Base-by-base conservation (phyloP, 2,888 invertebrate species). In the Cacoxenus indagator region DNA sequence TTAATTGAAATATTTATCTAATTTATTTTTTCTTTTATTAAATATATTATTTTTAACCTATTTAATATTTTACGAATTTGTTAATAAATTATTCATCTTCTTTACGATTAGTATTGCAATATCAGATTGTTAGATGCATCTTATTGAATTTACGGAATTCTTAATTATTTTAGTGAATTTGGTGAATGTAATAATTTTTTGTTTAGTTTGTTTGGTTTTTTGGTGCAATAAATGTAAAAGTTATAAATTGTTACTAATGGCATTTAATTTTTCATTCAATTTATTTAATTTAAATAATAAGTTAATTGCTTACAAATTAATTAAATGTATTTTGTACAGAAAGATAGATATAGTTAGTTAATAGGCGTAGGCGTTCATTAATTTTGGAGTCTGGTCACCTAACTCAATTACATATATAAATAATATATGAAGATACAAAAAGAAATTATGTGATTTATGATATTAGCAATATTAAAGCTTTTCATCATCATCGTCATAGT, bases 31-130 rank as follows among this genome's bases (percentile, higher is more conserved):
- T 45, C 57, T 43, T 9, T 65, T 43, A n/a, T 57, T 64, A 27
- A n/a, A 64, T 64, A 51, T 19, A 48, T 64, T 64, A 29, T 1
- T 51, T 51, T 51, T 46, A 46, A 66, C 31, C 31, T 65, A 65
- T 9, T 37, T 55, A n/a, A 66, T 59, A 46, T 57, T 59, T 45
- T 67, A 26, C 45, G 24, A 46, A 57, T 27, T 67, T 22, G 19
- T 61, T 65, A 51, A 43, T 67, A 59, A 37, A 26, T 67, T 57
- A 27, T 31, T 70, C 17, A 51, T 19, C 22, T 67, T 69, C 51
- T 73, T 67, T 67, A 70, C 66, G 29, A 55, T 54, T 65, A 43
- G 65, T 69, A 67, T 69, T 64, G 48, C 61, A 68, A 70, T 65
- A 61, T 31, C 55, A 64, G 64, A 43, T 67, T 62, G 37, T 59